Conservation (phyloP, 1,140 invertebrate genomes). For the Heterodera schachtii region DNA sequence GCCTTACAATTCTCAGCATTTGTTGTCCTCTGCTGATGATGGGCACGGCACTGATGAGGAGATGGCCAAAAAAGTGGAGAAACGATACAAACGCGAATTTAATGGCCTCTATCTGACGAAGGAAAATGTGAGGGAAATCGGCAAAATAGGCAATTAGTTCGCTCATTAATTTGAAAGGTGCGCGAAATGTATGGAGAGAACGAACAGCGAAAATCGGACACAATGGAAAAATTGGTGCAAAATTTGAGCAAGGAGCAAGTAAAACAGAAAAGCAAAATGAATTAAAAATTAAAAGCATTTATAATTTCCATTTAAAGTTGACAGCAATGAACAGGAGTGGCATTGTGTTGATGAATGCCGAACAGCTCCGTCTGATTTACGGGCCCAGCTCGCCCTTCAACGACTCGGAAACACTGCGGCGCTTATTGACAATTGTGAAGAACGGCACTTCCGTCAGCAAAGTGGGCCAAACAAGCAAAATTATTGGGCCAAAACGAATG, state of each 20-base stretch:
- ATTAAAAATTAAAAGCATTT: not conserved
- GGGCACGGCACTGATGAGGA: not conserved
- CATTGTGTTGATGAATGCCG: slow-evolving; percentile 34
- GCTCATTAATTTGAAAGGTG: slow-evolving; percentile 1
- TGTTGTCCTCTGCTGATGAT: not conserved
- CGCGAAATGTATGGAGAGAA: slow-evolving; percentile 38
- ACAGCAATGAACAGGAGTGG: slow-evolving; percentile 50
- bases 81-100: slow-evolving; percentile 12
- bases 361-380: slow-evolving; percentile 44
- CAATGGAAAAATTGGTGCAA: slow-evolving; percentile 25
- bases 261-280: not conserved
- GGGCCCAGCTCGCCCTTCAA: slow-evolving; percentile 50
- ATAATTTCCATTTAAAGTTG: slow-evolving; percentile 28
- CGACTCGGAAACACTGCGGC: slow-evolving; percentile 38
- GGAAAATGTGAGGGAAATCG: slow-evolving; percentile 33
- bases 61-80: slow-evolving; percentile 16
- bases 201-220: slow-evolving; percentile 32
- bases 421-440: slow-evolving; percentile 32
- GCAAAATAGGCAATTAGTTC: not conserved
- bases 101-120: slow-evolving; percentile 38
- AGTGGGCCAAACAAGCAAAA: not conserved
- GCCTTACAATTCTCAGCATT: not conserved
- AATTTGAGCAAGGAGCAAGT: slow-evolving; percentile 34
- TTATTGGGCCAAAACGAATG: not conserved
- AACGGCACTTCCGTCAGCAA: slow-evolving; percentile 3